A percentile compares a stretch with the other conserved stretches of the same genome.
phyloP scores from a whole-genome alignment of 2,888 invertebrate genomes.

The Galerucella calmariensis region DNA sequence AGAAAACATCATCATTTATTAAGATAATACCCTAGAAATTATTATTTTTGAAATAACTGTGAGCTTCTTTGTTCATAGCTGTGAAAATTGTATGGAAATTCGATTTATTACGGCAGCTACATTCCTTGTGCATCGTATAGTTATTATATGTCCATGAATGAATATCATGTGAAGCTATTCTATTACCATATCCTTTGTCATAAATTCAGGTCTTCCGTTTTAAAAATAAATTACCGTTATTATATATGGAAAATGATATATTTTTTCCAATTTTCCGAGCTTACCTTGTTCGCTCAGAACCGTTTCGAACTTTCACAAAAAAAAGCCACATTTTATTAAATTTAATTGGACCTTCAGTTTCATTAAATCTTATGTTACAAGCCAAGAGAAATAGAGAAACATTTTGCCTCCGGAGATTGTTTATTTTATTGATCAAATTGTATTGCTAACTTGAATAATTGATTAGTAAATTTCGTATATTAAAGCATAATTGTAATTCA shows the following conservation, averaged over 20 bases:
- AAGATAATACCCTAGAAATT: too few relatives aligned
- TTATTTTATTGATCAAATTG: neutral
- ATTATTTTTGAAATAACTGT: too few relatives aligned
- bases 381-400: conserved; percentile 6
- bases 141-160: too few relatives aligned
- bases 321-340: conserved; percentile 21
- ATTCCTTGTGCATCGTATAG: too few relatives aligned
- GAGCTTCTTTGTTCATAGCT: too few relatives aligned
- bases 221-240: neutral
- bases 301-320: conserved; percentile 8
- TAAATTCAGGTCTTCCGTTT: neutral
- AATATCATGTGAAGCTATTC: neutral
- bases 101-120: too few relatives aligned
- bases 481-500: too few relatives aligned
- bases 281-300: neutral
- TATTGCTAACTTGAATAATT: neutral
- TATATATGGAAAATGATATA: neutral
- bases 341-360: conserved; percentile 34
- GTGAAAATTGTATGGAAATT: too few relatives aligned
- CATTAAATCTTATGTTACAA: conserved; percentile 29
- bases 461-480: too few relatives aligned
- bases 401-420: conserved; percentile 10
- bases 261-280: conserved; percentile 1
- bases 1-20: too few relatives aligned
- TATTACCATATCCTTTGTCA: neutral